phyloP scores from a whole-genome alignment of 2,113 vertebrate species.

The Coregonus clupeaformis region DNA sequence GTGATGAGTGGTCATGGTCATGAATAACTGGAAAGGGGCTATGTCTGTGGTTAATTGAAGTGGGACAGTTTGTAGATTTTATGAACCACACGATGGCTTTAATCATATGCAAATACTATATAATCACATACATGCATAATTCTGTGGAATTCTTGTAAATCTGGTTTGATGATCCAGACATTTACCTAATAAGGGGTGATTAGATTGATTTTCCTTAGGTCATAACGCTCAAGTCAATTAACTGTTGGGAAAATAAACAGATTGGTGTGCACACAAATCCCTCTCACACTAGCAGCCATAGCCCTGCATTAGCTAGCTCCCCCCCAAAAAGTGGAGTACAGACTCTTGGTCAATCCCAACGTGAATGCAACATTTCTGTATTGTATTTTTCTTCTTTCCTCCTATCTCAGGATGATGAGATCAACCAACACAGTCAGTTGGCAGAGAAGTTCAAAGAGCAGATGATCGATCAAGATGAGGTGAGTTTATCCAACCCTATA shows the following conservation, averaged over 20 bases:
- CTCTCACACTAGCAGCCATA: neutral
- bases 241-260: neutral
- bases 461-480: constrained; percentile 88
- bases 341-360: neutral
- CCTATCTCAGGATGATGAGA: constrained; percentile 82
- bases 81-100: too few species aligned
- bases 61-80: too few species aligned
- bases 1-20: too few species aligned
- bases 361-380: neutral
- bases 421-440: constrained; percentile 87
- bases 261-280: neutral
- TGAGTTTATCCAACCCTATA: constrained; percentile 31
- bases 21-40: too few species aligned
- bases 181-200: neutral
- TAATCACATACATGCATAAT: neutral
- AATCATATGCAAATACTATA: neutral
- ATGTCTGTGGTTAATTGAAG: too few species aligned
- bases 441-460: constrained; percentile 85
- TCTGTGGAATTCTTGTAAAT: neutral
- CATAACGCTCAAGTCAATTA: neutral
- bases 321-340: neutral
- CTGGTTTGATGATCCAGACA: neutral
- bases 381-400: neutral
- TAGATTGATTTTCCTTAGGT: neutral
- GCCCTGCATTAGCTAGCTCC: neutral